Percentiles rank a stretch among this genome's conserved stretches.
phyloP scores from a whole-genome alignment of 2,797 vertebrate genomes.

The Oreochromis grahami region DNA sequence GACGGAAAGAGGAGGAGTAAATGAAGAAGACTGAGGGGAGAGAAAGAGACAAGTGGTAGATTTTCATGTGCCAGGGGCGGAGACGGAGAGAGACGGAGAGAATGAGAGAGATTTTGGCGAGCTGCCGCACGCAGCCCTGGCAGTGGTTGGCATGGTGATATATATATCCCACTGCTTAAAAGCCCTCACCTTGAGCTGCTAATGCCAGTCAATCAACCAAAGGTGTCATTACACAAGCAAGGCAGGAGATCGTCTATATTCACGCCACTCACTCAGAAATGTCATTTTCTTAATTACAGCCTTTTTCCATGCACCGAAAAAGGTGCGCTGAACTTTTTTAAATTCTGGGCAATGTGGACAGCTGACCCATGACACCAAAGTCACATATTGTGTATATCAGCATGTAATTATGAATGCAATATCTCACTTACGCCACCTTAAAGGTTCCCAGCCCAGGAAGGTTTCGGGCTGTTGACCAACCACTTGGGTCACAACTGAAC shows the following conservation, averaged over 20 bases:
- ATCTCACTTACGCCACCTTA: not conserved
- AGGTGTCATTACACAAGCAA: not conserved
- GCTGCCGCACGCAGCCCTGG: not conserved
- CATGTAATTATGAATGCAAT: not conserved
- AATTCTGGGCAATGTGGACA: not conserved
- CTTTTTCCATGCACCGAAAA: not conserved
- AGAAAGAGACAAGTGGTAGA: slow-evolving; percentile 8
- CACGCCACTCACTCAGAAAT: not conserved
- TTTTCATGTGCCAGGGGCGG: slow-evolving; percentile 3
- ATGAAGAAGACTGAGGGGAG: not conserved
- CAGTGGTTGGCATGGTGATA: slow-evolving; percentile 2
- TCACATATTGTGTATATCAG: not conserved
- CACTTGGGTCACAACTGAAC: not conserved
- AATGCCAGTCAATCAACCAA: slow-evolving; percentile 13
- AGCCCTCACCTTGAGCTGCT: slow-evolving; percentile 19
- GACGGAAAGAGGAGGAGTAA: not conserved
- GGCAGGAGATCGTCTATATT: not conserved
- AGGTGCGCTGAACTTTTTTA: not conserved
- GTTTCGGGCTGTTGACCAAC: not conserved
- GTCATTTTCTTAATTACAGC: not conserved
- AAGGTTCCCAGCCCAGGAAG: not conserved
- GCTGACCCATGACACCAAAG: not conserved
- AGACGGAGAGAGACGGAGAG: not conserved
- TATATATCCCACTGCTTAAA: slow-evolving; percentile 9
- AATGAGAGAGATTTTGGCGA: slow-evolving; percentile 14